These are phyloP conservation scores for Seladonia tumulorum DNA, from an alignment of 2,888 invertebrate genomes.

Conservation along the genomic window DNA sequence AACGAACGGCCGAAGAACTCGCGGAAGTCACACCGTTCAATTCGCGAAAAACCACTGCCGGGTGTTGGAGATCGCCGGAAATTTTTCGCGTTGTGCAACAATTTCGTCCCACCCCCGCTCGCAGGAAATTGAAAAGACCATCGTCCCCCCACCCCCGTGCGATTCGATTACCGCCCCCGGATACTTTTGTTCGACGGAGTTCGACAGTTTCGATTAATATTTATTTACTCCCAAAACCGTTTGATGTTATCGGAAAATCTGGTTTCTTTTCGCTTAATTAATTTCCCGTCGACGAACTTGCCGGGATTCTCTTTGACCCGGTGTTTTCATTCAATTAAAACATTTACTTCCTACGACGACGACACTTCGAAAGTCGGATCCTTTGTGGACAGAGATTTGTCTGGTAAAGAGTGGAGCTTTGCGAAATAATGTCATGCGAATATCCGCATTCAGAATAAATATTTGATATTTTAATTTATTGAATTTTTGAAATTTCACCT, in stretches of 20 bases:
- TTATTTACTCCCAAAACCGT: not conserved
- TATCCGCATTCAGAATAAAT: no score
- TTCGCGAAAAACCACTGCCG: slow-evolving; percentile 9
- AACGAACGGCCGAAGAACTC: slow-evolving; percentile 24
- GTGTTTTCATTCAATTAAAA: not conserved
- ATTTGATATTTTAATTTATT: not conserved
- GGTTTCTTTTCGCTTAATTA: not conserved
- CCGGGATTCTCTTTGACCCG: not conserved
- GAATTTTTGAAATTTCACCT: no score
- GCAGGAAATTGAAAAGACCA: not conserved
- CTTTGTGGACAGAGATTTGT: not conserved
- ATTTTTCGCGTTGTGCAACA: slow-evolving; percentile 25
- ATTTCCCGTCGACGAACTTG: not conserved
- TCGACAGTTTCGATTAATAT: not conserved
- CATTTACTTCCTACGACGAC: no score
- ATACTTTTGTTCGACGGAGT: not conserved
- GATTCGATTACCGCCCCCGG: not conserved
- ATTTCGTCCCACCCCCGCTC: not conserved
- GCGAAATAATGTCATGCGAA: not conserved
- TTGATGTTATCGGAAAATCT: not conserved
- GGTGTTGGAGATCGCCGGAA: not conserved
- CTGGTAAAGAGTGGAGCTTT: not conserved
- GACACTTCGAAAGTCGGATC: not conserved
- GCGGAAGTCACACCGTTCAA: slow-evolving; percentile 18
- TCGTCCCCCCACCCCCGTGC: not conserved